Conservation (phyloP, 2,113 vertebrate species). For the Nanger granti region DNA sequence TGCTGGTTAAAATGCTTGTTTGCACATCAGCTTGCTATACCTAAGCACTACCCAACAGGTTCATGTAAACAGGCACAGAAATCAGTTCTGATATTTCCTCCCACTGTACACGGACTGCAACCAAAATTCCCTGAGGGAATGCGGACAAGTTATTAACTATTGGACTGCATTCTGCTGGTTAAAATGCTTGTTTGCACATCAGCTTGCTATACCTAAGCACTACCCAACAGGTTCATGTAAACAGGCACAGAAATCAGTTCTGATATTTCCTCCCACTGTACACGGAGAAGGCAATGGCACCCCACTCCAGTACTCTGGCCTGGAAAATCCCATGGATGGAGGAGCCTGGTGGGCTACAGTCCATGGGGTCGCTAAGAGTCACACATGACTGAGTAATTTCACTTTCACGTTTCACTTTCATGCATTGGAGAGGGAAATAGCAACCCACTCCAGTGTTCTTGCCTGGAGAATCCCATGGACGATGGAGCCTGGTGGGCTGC, state of each 20-base stretch:
- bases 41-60: neutral
- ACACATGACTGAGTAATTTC: no score
- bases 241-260: neutral
- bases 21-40: neutral
- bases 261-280: neutral
- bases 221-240: neutral
- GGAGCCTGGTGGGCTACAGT: no score
- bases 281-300: no score
- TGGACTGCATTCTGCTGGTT: neutral
- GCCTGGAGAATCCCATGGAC: no score
- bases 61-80: neutral
- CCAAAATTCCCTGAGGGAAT: neutral
- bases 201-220: neutral
- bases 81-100: neutral
- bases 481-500: no score
- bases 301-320: no score
- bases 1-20: neutral
- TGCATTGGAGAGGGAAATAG: no score
- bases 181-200: neutral
- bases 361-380: no score
- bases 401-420: no score
- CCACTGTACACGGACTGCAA: neutral
- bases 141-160: neutral
- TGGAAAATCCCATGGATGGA: no score
- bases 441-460: no score